Evolutionary conservation across 1,140 invertebrate species (phyloP), one percentile per base, ranked within the genome.

Genomic region (Whitmania pigra): DNA sequence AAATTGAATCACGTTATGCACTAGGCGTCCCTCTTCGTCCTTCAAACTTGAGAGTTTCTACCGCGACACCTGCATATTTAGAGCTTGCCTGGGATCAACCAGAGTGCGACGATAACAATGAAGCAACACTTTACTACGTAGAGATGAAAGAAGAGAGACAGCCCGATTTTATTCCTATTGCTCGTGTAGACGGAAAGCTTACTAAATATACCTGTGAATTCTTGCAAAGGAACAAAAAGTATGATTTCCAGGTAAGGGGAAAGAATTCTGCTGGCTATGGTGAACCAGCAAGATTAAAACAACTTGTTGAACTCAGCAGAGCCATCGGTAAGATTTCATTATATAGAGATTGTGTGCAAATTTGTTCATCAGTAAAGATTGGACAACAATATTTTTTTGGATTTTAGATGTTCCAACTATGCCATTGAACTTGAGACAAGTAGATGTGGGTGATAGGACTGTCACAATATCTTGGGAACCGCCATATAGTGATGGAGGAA

Each of bases 191-290:
- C 25, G 69, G 69, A 49, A 40, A 53, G n/a, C 17, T 70, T 0
- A 70, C 18, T 3, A 53, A 27, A 36, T 70, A 53, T 53, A 54
- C 69, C 17, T 49, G 22, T 18, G 69, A 70, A 49, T 70, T 70
- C 53, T 11, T 70, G 53, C 53, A 49, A 20, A 49, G 53, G 22
- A 49, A 49, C n/a, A 93, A 91, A 0, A 89, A 91, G 76, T 96
- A 95, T 78, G 91, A 94, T 81, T 95, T 96, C 82, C 86, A 92
- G 78, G 91, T 95, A 0, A 89, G 87, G 78, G 94, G 94, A 70
- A 91, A 94, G 81, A 97, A 97, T 83, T 84, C 93, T 17, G 92
- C 95, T 82, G 94, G 94, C 72, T 86, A 89, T 27, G 94, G 93
- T 27, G 92, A 94, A 76, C 93, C 94, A 71, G 80, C 67, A 94